A percentile compares a stretch with the other conserved stretches of the same genome.
Evolutionary conservation across 2,797 vertebrate genomes (phyloP).

Genomic region (Epinephelus malabaricus): DNA sequence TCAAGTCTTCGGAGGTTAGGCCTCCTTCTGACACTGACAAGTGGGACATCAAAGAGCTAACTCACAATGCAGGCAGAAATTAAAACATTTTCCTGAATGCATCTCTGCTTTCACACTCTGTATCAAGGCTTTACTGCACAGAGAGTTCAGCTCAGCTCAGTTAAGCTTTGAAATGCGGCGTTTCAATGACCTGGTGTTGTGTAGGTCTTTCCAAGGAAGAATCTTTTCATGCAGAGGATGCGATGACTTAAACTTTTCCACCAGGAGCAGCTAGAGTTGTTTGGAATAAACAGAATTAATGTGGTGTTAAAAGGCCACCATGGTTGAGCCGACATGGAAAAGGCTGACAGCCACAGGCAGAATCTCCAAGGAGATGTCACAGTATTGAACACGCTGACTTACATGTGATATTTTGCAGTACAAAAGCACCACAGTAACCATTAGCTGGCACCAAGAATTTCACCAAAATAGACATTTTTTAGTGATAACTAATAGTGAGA

Average conservation of each 20-base stretch:
- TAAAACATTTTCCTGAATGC: conserved; percentile 21
- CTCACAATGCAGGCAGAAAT: conserved; percentile 18
- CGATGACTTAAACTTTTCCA: conserved; percentile 47
- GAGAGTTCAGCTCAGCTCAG: not conserved
- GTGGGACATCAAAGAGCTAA: conserved; percentile 36
- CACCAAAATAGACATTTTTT: not conserved
- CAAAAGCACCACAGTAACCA: not conserved
- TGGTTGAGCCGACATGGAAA: conserved; percentile 28
- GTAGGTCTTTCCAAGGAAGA: conserved; percentile 28
- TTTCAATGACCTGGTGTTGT: not conserved
- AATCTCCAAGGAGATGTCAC: conserved; percentile 3
- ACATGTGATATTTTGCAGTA: too few species aligned
- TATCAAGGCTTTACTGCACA: not conserved
- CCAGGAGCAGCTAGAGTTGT: conserved; percentile 15
- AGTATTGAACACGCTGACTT: not conserved
- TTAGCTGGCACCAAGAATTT: not conserved
- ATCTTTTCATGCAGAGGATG: conserved; percentile 23
- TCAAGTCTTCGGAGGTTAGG: conserved; percentile 23
- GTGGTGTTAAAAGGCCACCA: conserved; percentile 12
- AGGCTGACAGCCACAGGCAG: conserved; percentile 6
- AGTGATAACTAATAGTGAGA: too few species aligned
- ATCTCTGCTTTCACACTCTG: conserved; percentile 21
- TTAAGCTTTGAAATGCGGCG: not conserved
- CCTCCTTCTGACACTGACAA: conserved; percentile 23
- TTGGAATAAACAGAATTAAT: conserved; percentile 40